Conservation (phyloP, 2,113 vertebrate genomes). For the Dromas ardeola region DNA sequence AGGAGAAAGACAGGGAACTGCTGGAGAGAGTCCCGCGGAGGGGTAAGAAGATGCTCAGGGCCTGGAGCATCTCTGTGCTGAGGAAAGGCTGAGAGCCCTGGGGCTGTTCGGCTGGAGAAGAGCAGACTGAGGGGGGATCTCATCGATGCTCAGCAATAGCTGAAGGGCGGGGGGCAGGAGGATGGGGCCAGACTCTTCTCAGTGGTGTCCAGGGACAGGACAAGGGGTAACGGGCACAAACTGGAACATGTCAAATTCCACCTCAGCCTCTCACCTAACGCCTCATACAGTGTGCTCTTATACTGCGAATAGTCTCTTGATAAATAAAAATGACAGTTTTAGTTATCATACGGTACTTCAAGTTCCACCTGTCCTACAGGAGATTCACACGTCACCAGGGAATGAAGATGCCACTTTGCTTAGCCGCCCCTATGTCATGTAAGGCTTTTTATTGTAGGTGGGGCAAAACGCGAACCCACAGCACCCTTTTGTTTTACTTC, state of each 20-base stretch:
- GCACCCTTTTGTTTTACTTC: background rate
- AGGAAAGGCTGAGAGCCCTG: no score
- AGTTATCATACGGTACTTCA: background rate
- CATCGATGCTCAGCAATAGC: no score
- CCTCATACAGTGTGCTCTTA: background rate
- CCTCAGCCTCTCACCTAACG: background rate
- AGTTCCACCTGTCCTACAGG: slow-evolving; percentile 8
- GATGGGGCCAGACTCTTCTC: no score
- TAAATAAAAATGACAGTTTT: background rate
- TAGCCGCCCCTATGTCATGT: background rate
- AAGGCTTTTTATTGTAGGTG: background rate
- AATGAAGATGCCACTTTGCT: background rate
- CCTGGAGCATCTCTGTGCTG: no score
- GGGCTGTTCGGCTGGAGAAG: no score
- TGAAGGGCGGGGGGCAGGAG: no score
- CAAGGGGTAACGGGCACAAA: no score
- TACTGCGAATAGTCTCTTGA: background rate
- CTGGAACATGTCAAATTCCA: no score
- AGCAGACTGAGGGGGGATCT: no score
- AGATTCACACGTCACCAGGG: background rate
- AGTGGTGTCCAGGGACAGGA: no score
- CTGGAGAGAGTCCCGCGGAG: no score
- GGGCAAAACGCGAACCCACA: background rate
- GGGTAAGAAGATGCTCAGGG: no score
- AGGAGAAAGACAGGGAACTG: background rate